Evolutionary conservation across 2,113 vertebrate genomes (phyloP), one percentile per base, ranked within the genome.

Genomic region (Furnarius figulus): DNA sequence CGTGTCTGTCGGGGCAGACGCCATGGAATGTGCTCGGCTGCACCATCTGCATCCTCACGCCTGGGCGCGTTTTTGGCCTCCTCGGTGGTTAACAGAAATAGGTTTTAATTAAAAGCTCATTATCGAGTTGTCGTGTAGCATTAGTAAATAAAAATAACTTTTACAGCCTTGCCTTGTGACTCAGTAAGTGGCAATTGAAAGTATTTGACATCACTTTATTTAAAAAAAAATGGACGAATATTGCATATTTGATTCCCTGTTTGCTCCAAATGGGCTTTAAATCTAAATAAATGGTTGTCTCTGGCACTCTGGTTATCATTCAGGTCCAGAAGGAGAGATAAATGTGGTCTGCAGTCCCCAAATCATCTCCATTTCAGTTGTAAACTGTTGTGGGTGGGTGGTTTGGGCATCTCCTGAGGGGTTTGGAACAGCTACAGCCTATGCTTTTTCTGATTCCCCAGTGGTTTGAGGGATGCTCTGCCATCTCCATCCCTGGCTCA

Each of bases 141-240:
- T 96, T 95, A 97, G 97, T 95, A 97, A 96, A 96, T 96, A 96
- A 97, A 94, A 97, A 95, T 87, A 91, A 89, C 89, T 93, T 96
- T 87, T 74, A 80, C 72, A 72, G 86, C 80, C 91, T 46, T 89
- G 94, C 55, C 76, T 90, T 33, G 63, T 80, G 91, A 87, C 85
- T 96, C 71, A 33, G 55, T 77, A 86, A 94, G 84, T 70, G 77
- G 62, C 93, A 93, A 67, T 77, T 87, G 68, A 39, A 92, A 91
- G 71, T 73, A 47, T 90, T 94, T 87, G 91, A 68, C 74, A 83
- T 94, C 67, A 25, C 14, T 95, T 95, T 92, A 58, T 94, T 63
- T 53, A 61, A 81, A 70, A 56, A 59, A 63, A 71, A 58, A 82
- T 21, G 53, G 59, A 56, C 33, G 1, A 19, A 68, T 87, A 33